Conservation (phyloP, 2,113 vertebrate genomes). For the Notechis scutatus region DNA sequence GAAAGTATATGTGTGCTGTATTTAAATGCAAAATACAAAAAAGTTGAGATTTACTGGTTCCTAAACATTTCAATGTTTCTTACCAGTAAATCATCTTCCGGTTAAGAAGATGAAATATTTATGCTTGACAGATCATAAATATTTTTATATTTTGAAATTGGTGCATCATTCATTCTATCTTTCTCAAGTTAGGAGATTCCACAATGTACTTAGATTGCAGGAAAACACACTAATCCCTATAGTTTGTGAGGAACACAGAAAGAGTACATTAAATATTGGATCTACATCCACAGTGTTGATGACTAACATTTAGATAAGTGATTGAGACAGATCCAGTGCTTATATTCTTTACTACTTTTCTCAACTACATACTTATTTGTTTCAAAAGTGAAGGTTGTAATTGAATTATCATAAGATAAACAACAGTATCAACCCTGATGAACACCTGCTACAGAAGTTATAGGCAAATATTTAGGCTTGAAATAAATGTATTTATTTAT, state of each 20-base stretch:
- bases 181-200: background rate
- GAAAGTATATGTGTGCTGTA: background rate
- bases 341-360: background rate
- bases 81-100: conserved; percentile 11
- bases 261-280: background rate
- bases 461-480: background rate
- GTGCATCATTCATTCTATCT: background rate
- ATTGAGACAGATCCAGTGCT: background rate
- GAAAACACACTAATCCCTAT: background rate
- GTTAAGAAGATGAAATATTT: background rate
- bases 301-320: background rate
- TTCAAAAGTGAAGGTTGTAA: too few species aligned
- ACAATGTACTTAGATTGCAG: background rate
- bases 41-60: background rate
- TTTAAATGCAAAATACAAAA: background rate
- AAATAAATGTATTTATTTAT: background rate
- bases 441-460: background rate
- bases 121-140: background rate
- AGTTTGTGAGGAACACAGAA: background rate
- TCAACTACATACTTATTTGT: background rate
- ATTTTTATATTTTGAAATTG: background rate
- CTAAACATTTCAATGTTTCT: background rate
- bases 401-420: background rate
- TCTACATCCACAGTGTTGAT: background rate
- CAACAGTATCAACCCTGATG: background rate